Conservation (phyloP, 2,888 invertebrate species). For the Campaea margaritaria region DNA sequence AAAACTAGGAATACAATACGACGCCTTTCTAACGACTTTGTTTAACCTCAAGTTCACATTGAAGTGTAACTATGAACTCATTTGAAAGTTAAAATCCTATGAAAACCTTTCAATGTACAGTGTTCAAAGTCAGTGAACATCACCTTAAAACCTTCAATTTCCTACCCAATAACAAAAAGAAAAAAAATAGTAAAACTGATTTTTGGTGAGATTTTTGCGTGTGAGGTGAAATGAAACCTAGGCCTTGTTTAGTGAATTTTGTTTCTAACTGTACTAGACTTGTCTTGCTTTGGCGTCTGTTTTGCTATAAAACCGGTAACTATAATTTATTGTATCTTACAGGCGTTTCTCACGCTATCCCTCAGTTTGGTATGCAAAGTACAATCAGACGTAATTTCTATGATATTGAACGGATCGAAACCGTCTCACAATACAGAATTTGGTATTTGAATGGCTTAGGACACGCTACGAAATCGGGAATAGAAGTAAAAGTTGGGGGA, state of each 20-base stretch:
- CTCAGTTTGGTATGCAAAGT: constrained; percentile 23
- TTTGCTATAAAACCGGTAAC: constrained; percentile 14
- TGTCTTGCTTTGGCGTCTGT: constrained; percentile 8
- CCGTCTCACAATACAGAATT: constrained; percentile 23
- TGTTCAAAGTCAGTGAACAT: too few relatives aligned
- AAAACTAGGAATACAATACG: background rate
- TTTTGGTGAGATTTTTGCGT: too few relatives aligned
- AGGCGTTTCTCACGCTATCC: constrained; percentile 19
- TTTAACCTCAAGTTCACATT: background rate
- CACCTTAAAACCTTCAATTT: too few relatives aligned
- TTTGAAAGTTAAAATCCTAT: constrained; percentile 3
- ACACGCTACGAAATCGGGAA: constrained; percentile 11
- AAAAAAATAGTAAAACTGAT: too few relatives aligned
- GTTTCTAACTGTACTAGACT: background rate
- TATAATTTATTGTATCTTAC: constrained; percentile 10
- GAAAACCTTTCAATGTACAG: constrained; percentile 1
- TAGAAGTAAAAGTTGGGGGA: background rate
- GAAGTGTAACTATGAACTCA: background rate
- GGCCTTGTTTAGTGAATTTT: too few relatives aligned
- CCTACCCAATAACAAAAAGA: too few relatives aligned
- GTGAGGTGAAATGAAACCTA: too few relatives aligned
- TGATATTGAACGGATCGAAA: constrained; percentile 21
- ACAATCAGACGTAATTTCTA: constrained; percentile 29
- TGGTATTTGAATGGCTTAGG: constrained; percentile 22
- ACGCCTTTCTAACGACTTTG: background rate